phyloP scores from a whole-genome alignment of 2,797 vertebrate species.

The Echeneis naucrates region DNA sequence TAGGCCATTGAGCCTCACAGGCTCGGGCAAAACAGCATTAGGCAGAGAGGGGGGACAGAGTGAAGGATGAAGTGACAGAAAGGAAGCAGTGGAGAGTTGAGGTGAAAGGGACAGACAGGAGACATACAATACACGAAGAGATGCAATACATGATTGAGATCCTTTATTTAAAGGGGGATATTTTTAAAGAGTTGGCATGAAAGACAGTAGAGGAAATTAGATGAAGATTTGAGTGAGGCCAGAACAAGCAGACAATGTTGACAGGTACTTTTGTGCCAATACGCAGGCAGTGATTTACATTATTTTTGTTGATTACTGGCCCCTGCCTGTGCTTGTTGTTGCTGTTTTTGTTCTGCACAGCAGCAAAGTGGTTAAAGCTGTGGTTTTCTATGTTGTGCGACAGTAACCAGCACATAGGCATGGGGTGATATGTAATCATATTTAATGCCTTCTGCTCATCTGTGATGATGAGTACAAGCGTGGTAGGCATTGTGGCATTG shows the following conservation, averaged over 20 bases:
- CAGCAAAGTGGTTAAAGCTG: conserved; percentile 13
- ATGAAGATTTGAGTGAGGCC: background rate
- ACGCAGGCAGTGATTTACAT: conserved; percentile 4
- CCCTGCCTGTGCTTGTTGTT: conserved; percentile 38
- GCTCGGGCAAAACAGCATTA: conserved; percentile 33
- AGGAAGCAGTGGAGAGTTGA: conserved; percentile 20
- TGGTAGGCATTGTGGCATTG: background rate
- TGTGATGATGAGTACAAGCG: conserved; percentile 15
- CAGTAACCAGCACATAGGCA: conserved; percentile 28
- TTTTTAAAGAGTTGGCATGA: conserved; percentile 10
- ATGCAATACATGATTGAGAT: conserved; percentile 41
- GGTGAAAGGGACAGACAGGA: conserved; percentile 13
- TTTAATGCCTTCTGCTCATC: conserved; percentile 39
- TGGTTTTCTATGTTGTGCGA: conserved; percentile 21
- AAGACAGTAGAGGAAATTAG: conserved; percentile 7
- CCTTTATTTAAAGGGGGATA: background rate
- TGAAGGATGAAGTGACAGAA: conserved; percentile 21
- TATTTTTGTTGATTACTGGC: conserved; percentile 36
- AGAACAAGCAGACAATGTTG: background rate
- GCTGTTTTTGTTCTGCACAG: conserved; percentile 11
- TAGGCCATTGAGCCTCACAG: conserved; percentile 31
- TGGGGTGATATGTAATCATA: conserved; percentile 34
- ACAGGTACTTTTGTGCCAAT: background rate
- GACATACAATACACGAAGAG: no score
- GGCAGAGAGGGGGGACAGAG: conserved; percentile 23